Evolutionary conservation across 2,113 vertebrate species (phyloP), one percentile per base, ranked within the genome.

Genomic region (Calyptomena viridis): DNA sequence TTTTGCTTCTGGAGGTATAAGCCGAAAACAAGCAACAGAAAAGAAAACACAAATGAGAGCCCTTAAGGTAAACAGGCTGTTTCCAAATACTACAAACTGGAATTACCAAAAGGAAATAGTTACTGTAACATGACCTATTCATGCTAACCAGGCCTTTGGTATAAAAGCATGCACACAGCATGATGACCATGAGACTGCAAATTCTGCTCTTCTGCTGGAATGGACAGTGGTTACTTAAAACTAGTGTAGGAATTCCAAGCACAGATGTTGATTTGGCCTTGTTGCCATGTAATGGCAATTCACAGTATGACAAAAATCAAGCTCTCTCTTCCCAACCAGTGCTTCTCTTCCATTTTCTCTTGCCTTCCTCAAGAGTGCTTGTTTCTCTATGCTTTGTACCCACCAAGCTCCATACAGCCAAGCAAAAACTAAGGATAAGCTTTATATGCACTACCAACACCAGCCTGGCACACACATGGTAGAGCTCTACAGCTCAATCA

Each of bases 21-120:
- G 1, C 18, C 76, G 66, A 84, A 92, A 89, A 84, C 15, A 79
- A 56, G 53, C 39, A 80, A 33, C 33, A 55, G 24, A 93, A 66
- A 9, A 82, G 25, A 89, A 79, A 8, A 14, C 71, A 35, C 58
- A 83, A 30, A 69, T 55, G 46, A 31, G 35, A 91, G 35, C 46
- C 53, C 67, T 85, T 86, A 77, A 76, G 67, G 75, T 79, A 86
- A 85, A 74, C 9, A 44, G 28, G 55, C 52, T 71, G 35, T 86
- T 95, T 91, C 64, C 72, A 91, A 89, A 93, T 19, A 83, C 46
- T 83, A 52, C 67, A 55, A 91, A 88, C 35, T 71, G 63, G 55
- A 44, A 90, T 87, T 64, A 93, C 53, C 76, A 75, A 74, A 94
- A 94, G 69, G 82, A 79, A 85, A 94, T 25, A 87, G 53, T 84